A percentile compares a stretch with the other conserved stretches of the same genome.
Conservation (phyloP, 2,113 vertebrate genomes). For the Neogobius melanostomus region DNA sequence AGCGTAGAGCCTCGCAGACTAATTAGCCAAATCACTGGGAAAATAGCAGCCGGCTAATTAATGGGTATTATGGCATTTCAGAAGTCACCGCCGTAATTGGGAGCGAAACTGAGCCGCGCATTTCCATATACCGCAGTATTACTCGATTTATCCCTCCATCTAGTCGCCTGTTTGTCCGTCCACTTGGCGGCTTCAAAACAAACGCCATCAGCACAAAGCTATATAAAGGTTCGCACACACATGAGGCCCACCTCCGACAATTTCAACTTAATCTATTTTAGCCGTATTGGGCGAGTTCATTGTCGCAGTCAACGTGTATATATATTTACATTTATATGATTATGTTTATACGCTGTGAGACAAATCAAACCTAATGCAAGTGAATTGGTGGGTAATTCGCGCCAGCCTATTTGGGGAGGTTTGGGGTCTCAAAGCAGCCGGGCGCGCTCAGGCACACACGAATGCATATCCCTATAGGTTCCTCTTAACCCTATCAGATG, state of each 20-base stretch:
- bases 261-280: constrained; percentile 10
- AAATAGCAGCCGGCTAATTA: constrained; percentile 99
- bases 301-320: constrained; percentile 67
- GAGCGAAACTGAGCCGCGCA: constrained; percentile 85
- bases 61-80: constrained; percentile 99
- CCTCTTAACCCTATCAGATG: constrained; percentile 70
- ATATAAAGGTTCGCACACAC: constrained; percentile 14
- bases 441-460: constrained; percentile 42
- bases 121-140: constrained; percentile 73
- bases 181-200: constrained; percentile 59
- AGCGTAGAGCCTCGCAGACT: constrained; percentile 84
- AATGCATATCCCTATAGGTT: constrained; percentile 67
- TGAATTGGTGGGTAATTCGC: constrained; percentile 88
- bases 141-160: constrained; percentile 59
- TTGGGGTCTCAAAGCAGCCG: constrained; percentile 32
- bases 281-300: constrained; percentile 20
- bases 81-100: constrained; percentile 98
- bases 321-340: constrained; percentile 85
- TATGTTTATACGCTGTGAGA: constrained; percentile 87
- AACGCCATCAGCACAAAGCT: constrained; percentile 31
- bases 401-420: constrained; percentile 40
- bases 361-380: constrained; percentile 82
- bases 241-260: constrained; percentile 2
- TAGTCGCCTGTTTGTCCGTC: constrained; percentile 53
- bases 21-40: constrained; percentile 99